Evolutionary conservation across 1,140 invertebrate genomes (phyloP), one percentile per base, ranked within the genome.

Genomic region (Drosophila pruinosa): DNA sequence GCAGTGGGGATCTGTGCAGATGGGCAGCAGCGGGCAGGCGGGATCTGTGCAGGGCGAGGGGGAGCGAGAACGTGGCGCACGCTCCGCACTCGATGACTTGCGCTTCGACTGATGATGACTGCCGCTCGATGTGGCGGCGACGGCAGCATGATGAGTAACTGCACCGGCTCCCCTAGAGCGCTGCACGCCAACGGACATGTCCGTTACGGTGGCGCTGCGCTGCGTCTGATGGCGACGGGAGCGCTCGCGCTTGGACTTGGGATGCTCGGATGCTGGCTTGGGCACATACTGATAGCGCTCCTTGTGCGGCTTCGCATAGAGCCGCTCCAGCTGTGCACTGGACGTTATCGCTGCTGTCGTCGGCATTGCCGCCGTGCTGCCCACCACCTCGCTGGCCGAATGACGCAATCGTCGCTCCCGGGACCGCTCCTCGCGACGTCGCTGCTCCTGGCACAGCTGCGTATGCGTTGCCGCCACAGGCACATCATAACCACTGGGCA

Each of bases 1-100:
- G 72, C 91, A 91, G 36, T 91, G 82, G 5, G 91, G 90, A 78
- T 91, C 90, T 8, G 89, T 91, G 72, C 91, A 91, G 34, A 91
- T 91, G 50, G 91, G 90, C 67, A 91, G 69, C 53, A 91, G 59
- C 39, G 89, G 89, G 56, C 91, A 91, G 54, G 77, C 63, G 43
- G 91, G 91, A 83, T 91, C 91, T 3, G 78, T 91, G 70, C 91
- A 91, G 56, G 89, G 90, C 21, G 89, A 80, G 12, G 90, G 89
- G 0, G 90, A 90, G 3, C 81, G 80, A 0, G 80, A 83, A 6
- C 89, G 74, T 0, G 90, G 89, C 10, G 90, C 90, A 22, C 90
- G 76, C 57, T 91, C 90, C 4, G 90, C 90, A 21, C 90, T 91
- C 36, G 90, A 91, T 3, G 90, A 91, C 54, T 91, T 91, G 17